Evolutionary conservation across 2,888 invertebrate species (phyloP).

Genomic region (Orchestes rusci): DNA sequence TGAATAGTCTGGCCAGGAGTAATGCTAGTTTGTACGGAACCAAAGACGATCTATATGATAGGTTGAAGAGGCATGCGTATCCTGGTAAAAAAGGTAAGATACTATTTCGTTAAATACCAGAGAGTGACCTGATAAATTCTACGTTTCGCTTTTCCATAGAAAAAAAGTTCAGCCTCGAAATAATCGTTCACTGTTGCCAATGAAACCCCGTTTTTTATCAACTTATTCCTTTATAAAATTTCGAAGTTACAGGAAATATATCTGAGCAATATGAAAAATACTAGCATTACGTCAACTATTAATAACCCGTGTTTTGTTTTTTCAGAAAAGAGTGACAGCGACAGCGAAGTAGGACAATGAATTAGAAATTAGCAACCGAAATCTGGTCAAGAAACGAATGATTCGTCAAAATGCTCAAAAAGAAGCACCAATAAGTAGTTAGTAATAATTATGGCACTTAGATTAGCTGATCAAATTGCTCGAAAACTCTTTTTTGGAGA

Average conservation of each 20-base stretch:
- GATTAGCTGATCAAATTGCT: too few relatives aligned
- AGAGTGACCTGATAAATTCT: too few relatives aligned
- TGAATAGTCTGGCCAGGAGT: constrained; percentile 88
- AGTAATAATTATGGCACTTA: too few relatives aligned
- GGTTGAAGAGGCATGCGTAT: constrained; percentile 92
- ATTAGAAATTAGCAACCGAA: constrained; percentile 13
- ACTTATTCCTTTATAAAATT: too few relatives aligned
- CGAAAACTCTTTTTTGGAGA: too few relatives aligned
- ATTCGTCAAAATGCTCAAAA: constrained; percentile 19
- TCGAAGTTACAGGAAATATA: too few relatives aligned
- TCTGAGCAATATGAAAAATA: too few relatives aligned
- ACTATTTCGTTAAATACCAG: background rate
- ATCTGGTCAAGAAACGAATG: constrained; percentile 16
- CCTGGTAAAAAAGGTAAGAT: constrained; percentile 85
- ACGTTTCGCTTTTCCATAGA: too few relatives aligned
- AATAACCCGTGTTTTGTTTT: constrained; percentile 30
- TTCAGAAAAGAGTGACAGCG: constrained; percentile 90
- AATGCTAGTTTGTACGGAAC: constrained; percentile 92
- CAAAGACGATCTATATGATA: constrained; percentile 91
- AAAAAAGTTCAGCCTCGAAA: too few relatives aligned
- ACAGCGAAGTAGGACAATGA: constrained; percentile 83
- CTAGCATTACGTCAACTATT: constrained; percentile 1
- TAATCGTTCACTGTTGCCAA: too few relatives aligned
- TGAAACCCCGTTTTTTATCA: too few relatives aligned
- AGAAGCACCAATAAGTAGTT: constrained; percentile 18